Base-by-base conservation (phyloP, 2,888 invertebrate genomes). In the Rhingia rostrata region DNA sequence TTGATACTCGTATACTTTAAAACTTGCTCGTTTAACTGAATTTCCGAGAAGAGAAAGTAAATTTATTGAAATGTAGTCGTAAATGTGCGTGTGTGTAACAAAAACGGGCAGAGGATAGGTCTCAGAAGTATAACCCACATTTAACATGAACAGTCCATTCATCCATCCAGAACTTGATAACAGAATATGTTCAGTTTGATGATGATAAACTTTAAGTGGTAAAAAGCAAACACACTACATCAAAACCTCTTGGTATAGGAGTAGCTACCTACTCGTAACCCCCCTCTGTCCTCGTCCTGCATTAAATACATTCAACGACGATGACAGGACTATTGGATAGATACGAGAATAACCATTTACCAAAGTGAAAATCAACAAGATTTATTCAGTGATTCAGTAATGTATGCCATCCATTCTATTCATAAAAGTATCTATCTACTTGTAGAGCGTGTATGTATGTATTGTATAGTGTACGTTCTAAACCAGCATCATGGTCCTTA, bases 291-390 rank as follows among this genome's bases (percentile, higher is more conserved):
- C 54, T 37, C 66, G 54, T 37, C 14, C 49, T 61, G 12, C 35
- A 37, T 72, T 33, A 66, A 79, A 78, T 47, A 70, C 70, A 54
- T 60, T 78, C 73, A 64, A 69, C 51, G 74, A 66, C n/a, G 69
- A 79, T 54, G 74, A 70, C 74, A 79, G 66, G 79, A 70, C 79
- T 54, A 66, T 74, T 66, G 74, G 61, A 80, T 80, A 66, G 80
- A 80, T 84, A 70, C 79, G 64, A 75, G 74, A 80, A 80, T 70
- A 84, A 79, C 84, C 84, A 84, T 84, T 84, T 84, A 84, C 69
- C 56, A 84, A 84, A 84, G 84, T 84, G 75, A 75, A 80, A 84
- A 79, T 80, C 84, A 79, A 84, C 84, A 80, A 75, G 84, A 84
- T 84, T 84, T 84, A 84, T 84, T 84, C 84, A 84, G 80, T 70